Evolutionary conservation across 2,888 invertebrate genomes (phyloP).

Genomic region (Lypha dubia): DNA sequence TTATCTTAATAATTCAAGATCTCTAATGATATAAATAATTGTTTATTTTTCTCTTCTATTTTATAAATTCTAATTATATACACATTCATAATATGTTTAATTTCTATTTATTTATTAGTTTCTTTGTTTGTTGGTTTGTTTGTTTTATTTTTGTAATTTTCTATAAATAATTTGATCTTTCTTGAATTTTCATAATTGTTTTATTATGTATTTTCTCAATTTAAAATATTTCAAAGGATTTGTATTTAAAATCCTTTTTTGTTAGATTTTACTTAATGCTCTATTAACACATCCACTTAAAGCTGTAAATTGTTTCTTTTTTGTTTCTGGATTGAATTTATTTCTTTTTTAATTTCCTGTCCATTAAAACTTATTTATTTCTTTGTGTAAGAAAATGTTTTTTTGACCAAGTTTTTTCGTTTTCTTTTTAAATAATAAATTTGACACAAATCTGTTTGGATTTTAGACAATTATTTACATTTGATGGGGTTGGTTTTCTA

Average conservation of each 20-base stretch:
- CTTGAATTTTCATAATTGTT: conserved; percentile 71
- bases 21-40: conserved; percentile 59
- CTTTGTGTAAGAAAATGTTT: conserved; percentile 39
- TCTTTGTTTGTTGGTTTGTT: too few relatives aligned
- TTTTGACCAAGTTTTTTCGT: neutral
- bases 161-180: conserved; percentile 73
- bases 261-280: conserved; percentile 50
- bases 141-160: conserved; percentile 28
- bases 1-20: conserved; percentile 53
- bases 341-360: conserved; percentile 2
- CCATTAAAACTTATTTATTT: conserved; percentile 45
- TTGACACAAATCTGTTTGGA: conserved; percentile 59
- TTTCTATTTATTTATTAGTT: too few relatives aligned
- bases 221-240: conserved; percentile 33
- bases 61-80: conserved; percentile 52
- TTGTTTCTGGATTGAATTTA: conserved; percentile 39
- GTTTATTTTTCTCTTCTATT: conserved; percentile 41
- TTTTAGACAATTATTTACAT: conserved; percentile 52
- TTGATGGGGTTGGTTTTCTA: conserved; percentile 20
- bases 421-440: conserved; percentile 53
- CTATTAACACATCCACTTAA: conserved; percentile 72
- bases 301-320: conserved; percentile 62
- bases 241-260: conserved; percentile 50
- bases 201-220: conserved; percentile 17
- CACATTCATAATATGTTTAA: conserved; percentile 51